Percentiles rank a stretch among this genome's conserved stretches.
Conservation (phyloP, 2,888 invertebrate genomes). For the Watsonalla binaria region DNA sequence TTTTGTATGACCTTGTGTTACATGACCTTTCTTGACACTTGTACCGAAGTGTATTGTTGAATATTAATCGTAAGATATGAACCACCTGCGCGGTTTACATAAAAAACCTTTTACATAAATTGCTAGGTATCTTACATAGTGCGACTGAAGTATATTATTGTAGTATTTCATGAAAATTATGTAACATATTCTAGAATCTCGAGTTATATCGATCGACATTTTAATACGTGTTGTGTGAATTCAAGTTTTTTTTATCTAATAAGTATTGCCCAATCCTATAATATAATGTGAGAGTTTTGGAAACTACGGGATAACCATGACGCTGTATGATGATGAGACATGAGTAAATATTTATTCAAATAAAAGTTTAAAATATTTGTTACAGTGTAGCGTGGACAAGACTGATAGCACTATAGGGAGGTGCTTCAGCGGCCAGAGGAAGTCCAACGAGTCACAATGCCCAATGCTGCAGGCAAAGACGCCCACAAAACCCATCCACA, state of each 20-base stretch:
- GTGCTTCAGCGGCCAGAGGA: slow-evolving; percentile 82
- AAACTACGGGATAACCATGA: no score
- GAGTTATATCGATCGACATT: no score
- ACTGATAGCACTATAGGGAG: slow-evolving; percentile 77
- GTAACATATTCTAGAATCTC: no score
- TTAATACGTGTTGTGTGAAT: no score
- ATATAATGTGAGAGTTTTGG: no score
- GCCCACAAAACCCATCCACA: slow-evolving; percentile 69
- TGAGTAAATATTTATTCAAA: no score
- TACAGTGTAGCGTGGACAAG: slow-evolving; percentile 85
- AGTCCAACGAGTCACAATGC: slow-evolving; percentile 87
- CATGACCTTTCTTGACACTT: not conserved
- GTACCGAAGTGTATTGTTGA: not conserved
- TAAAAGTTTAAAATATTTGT: slow-evolving; percentile 35
- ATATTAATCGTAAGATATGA: not conserved
- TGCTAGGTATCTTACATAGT: no score
- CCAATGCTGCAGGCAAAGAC: slow-evolving; percentile 81
- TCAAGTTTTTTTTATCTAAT: no score
- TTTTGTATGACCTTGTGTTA: not conserved
- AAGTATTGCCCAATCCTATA: no score
- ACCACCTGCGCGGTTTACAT: no score
- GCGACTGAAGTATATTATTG: not conserved
- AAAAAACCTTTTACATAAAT: no score
- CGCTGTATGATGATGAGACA: no score
- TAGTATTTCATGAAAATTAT: not conserved